Evolutionary conservation across 2,888 invertebrate species (phyloP), one percentile per base, ranked within the genome.

Genomic region (Toxonevra muliebris): DNA sequence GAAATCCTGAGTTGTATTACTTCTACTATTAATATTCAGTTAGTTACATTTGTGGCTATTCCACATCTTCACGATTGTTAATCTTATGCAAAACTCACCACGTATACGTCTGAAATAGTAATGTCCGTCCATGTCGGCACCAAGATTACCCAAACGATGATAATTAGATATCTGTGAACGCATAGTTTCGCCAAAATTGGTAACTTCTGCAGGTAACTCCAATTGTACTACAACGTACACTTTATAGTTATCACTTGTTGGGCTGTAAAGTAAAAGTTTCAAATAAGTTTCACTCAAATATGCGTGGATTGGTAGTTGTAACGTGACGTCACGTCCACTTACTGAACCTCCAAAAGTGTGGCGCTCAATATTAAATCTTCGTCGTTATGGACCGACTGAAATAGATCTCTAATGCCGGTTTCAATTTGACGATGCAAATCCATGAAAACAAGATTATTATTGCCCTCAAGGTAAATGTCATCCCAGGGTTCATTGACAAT

Each of bases 401-500:
- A 82, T 30, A 82, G 69, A 55, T 60, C 74, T n/a, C 59, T 70
- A 61, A 75, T 66, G 48, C 77, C 67, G 3, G 62, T 43, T 42
- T 73, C 75, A 11, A 84, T 69, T 40, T 75, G 70, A 0, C 72
- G 74, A 15, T 77, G 72, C 30, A 84, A 69, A 13, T 72, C 70
- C 48, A 48, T 52, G 53, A 77, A 84, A 10, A 73, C 68, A 0
- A 41, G 17, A 57, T 75, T 75, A 4, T 62, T 63, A 2, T 71
- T 74, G 10, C 70, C 71, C 20, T 76, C 59, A 0, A 61, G 61
- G 30, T 72, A 81, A 3, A 71, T 73, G 0, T 71, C 71, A 2
- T 53, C 50, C 75, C 80, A 84, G 0, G 80, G 77, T 70, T 83
- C 82, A 13, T 66, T 64, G 0, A 80, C 71, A n/a, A 77, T 78